Evolutionary conservation across 2,113 vertebrate species (phyloP), one percentile per base, ranked within the genome.

Genomic region (Myotis yumanensis): DNA sequence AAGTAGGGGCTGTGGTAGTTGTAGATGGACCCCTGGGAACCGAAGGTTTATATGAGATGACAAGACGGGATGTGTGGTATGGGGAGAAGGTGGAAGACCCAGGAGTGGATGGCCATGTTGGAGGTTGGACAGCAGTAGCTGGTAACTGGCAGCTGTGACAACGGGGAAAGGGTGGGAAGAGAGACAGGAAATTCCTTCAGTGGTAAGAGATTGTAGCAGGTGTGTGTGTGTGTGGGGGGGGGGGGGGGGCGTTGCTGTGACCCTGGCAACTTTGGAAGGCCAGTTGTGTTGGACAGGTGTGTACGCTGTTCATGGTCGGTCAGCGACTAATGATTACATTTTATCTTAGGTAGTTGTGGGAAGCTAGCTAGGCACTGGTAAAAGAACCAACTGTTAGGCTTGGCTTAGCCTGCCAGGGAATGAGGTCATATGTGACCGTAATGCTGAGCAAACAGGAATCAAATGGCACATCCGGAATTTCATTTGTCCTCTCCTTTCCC

Each of bases 341-440:
- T 7, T 76, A 10, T 46, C 35, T 32, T 20, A 20, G 46, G 30
- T 69, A 57, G 37, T 43, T 68, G n/a, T 28, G 59, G 59, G 35
- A 40, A 52, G 37, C 73, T 71, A 52, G 37, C 73, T 75, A 1
- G 11, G n/a, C 28, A 22, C 62, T 62, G 59, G 40, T 46, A 3
- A 62, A 51, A 77, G 85, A 81, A 92, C 8, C 25, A 84, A 80
- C 17, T 37, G 46, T 15, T 8, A 8, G n/a, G 18, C 69, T 84
- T 52, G 87, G 17, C 46, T 57, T 87, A 43, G 23, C 51, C 22
- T 92, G 84, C 62, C 28, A 64, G 30, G 64, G 43, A 90, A 9
- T 94, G 95, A 93, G 85, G 40, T 95, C 93, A 72, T 30, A n/a
- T 30, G 64, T 66, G 46, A 76, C 72, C 88, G 40, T 48, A 72